phyloP scores from a whole-genome alignment of 2,113 vertebrate genomes.

The Aegithalos caudatus region DNA sequence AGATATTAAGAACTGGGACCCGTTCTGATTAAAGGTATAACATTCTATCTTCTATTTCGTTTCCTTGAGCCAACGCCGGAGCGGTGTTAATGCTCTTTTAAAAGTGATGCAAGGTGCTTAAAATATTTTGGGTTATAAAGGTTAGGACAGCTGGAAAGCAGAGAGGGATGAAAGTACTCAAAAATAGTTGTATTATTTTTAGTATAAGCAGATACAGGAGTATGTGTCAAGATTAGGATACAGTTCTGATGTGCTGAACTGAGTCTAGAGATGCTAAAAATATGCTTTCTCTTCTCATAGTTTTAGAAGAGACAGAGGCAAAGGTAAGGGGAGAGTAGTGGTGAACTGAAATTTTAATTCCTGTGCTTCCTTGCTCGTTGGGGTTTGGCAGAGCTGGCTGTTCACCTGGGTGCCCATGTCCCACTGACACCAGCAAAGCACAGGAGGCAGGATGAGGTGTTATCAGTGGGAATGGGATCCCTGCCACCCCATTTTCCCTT shows the following conservation, averaged over 20 bases:
- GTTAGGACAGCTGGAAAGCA: conserved; percentile 13
- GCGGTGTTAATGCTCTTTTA: not conserved
- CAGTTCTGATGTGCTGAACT: conserved; percentile 33
- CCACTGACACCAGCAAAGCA: not conserved
- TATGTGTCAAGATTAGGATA: conserved; percentile 49
- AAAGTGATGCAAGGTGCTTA: conserved; percentile 7
- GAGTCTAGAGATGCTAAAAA: conserved; percentile 67
- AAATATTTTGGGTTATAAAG: conserved; percentile 21
- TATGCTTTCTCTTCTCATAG: conserved; percentile 42
- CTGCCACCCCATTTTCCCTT: not conserved
- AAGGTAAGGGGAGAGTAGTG: conserved; percentile 17
- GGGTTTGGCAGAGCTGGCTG: not conserved
- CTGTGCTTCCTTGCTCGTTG: not conserved
- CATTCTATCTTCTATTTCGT: conserved; percentile 21
- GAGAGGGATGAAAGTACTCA: conserved; percentile 55
- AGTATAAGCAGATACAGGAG: conserved; percentile 34
- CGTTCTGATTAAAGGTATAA: conserved; percentile 33
- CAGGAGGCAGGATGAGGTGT: not conserved
- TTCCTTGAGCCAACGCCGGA: not conserved
- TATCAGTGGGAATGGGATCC: not conserved
- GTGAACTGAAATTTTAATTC: conserved; percentile 18
- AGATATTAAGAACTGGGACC: conserved; percentile 38
- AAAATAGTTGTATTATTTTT: conserved; percentile 74
- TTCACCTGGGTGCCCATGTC: not conserved
- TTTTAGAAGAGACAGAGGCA: conserved; percentile 33